Base-by-base conservation (phyloP, 2,113 vertebrate species). In the Andinoacara biseriatus region DNA sequence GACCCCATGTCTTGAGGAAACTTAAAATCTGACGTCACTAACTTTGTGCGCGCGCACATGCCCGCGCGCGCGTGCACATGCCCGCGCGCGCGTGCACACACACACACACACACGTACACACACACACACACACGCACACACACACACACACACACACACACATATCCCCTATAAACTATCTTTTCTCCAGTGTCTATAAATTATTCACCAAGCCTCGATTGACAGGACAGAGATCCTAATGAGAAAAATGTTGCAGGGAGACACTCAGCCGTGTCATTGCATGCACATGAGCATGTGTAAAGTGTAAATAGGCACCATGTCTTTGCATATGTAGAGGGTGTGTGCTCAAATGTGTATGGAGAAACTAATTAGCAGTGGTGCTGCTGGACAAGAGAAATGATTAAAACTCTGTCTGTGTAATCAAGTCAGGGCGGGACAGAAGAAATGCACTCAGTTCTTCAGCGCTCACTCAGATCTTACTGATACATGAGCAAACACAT, bases 151-250 rank as follows among this genome's bases (percentile, higher is more conserved):
- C 65, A 72, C 65, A 49, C 83, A 80, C 60, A 29, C 78, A 57
- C 83, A 80, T 65, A 59, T 60, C 72, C 82, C 83, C 69, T 33
- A 46, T 88, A 76, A 74, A 86, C 86, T 46, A 52, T 85, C 63
- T 38, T 67, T 56, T 63, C 84, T 80, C 74, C 78, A 49, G 83
- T 87, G 20, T 88, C 69, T 89, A 87, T 92, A 89, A 93, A 94
- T 94, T 90, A 92, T 91, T 93, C 91, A 93, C 84, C 82, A 83
- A 76, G 69, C 76, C 83, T 80, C 58, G 46, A 92, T 63, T 89
- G 91, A 92, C 63, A 83, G 82, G 84, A 80, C 67, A 57, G 69
- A 87, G 78, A 87, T 87, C 72, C 86, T 92, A 91, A 93, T 91
- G 91, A 93, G 92, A 83, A 90, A 91, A 87, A 83, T 84, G 89